Percentiles rank a stretch among this genome's conserved stretches.
These are phyloP conservation scores for Pygoscelis antarcticus DNA, from an alignment of 2,113 vertebrate genomes.

Conservation along the genomic window DNA sequence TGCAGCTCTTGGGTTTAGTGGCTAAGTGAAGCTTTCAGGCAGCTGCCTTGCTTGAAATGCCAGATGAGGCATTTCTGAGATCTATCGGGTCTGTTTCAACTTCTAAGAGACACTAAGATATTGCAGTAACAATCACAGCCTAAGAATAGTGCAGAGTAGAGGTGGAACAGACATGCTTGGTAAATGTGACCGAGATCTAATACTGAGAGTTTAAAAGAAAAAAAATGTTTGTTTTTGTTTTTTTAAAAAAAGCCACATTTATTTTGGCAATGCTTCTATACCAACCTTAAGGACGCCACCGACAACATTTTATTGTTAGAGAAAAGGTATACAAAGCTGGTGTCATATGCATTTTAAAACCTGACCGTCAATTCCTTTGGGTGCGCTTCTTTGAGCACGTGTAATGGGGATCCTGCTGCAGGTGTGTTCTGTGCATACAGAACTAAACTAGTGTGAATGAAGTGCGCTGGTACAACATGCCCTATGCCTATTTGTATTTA, in stretches of 20 bases:
- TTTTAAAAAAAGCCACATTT: not conserved
- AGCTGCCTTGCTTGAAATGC: not conserved
- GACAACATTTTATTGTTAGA: not conserved
- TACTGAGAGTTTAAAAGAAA: not conserved
- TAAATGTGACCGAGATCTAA: not conserved
- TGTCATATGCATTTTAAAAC: not conserved
- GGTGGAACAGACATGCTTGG: not conserved
- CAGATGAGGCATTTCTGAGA: not conserved
- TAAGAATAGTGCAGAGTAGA: not conserved
- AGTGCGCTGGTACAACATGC: not conserved
- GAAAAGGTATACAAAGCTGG: not conserved
- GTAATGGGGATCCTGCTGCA: not conserved
- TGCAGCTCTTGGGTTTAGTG: not conserved
- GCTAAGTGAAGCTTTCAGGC: not conserved
- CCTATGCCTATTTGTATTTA: not conserved
- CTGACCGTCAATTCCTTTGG: not conserved
- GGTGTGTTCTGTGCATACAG: not conserved
- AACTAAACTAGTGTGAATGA: not conserved
- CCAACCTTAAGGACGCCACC: not conserved
- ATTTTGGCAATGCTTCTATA: not conserved
- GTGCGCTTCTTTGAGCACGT: not conserved
- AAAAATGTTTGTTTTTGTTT: not conserved
- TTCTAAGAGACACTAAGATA: not conserved
- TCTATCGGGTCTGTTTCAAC: not conserved
- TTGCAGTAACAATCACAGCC: not conserved